Evolutionary conservation across 2,888 invertebrate species (phyloP), one percentile per base, ranked within the genome.

Genomic region (Eupithecia subfuscata): DNA sequence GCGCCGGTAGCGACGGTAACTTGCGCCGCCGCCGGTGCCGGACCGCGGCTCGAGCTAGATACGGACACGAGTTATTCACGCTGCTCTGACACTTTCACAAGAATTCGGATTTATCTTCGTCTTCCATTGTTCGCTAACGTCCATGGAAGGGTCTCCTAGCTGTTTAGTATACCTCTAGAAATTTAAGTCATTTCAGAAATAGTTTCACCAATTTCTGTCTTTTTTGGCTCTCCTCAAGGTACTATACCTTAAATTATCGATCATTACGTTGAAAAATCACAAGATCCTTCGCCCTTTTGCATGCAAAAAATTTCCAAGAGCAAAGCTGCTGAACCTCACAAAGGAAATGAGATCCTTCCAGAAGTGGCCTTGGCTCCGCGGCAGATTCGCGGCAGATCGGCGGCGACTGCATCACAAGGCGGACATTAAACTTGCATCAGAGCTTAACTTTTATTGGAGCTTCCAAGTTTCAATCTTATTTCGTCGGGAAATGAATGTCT

Each of bases 351-450:
- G n/a, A 6, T 56, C 56, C 40, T 76, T 69, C 72, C 75, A 63
- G n/a, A n/a, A n/a, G 52, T 34, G 43, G 30, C 8, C 14, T 63
- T 7, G 5, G 16, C 12, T 14, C 30, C 16, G 25, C 63, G 14
- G 14, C 16, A 73, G 37, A 71, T 75, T 78, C 70, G 71, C 67
- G 71, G 14, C 16, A 73, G 37, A 71, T 75, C 76, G 69, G 71
- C 67, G 71, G 70, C 75, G 71, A 72, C 88, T 90, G 89, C 91
- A 90, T 90, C 89, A 88, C 88, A 89, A 86, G 79, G 77, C 74
- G 86, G 86, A 90, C 92, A 92, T 92, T 90, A 92, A 93, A 92
- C 86, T 91, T 90, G 90, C 91, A 92, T 93, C 92, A 92, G 87
- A 79, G 86, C 86, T 87, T 86, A 87, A 90, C 88, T 91, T 91